Evolutionary conservation across 2,888 invertebrate genomes (phyloP).

Genomic region (Eutolmus rufibarbis): DNA sequence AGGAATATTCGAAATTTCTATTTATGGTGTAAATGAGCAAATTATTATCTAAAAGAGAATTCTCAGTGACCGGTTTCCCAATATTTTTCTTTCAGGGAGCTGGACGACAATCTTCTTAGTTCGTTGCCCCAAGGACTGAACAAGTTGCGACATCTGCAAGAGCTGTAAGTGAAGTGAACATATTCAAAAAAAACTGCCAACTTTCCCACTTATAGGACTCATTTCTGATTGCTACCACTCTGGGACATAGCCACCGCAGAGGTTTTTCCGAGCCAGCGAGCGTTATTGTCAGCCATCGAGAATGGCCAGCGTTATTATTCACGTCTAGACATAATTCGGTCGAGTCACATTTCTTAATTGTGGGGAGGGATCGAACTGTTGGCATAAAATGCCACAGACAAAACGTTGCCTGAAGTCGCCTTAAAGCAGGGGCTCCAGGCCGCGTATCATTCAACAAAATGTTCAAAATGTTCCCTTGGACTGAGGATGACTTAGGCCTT

Average conservation of each 20-base stretch:
- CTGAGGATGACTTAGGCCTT: background rate
- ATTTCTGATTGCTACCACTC: background rate
- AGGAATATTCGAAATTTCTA: background rate
- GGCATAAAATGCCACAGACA: background rate
- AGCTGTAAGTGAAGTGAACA: slow-evolving; percentile 78
- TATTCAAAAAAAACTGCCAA: background rate
- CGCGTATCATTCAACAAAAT: background rate
- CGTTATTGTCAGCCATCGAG: background rate
- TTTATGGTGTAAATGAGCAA: background rate
- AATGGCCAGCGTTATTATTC: slow-evolving; percentile 15
- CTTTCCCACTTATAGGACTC: background rate
- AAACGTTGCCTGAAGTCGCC: background rate
- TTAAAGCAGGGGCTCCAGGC: background rate
- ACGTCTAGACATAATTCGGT: slow-evolving; percentile 21
- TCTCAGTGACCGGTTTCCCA: background rate
- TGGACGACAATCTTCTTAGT: slow-evolving; percentile 77
- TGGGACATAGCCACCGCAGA: background rate
- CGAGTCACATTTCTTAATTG: slow-evolving; percentile 7
- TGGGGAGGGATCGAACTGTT: background rate
- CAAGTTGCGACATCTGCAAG: slow-evolving; percentile 77
- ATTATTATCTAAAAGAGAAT: background rate
- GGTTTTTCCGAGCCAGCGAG: background rate
- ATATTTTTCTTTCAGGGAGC: slow-evolving; percentile 68
- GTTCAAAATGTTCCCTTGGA: background rate
- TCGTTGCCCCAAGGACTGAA: slow-evolving; percentile 79